Percentiles rank a stretch among this genome's conserved stretches.
These are phyloP conservation scores for Symphodus melops DNA, from an alignment of 2,113 vertebrate species.

Conservation along the genomic window DNA sequence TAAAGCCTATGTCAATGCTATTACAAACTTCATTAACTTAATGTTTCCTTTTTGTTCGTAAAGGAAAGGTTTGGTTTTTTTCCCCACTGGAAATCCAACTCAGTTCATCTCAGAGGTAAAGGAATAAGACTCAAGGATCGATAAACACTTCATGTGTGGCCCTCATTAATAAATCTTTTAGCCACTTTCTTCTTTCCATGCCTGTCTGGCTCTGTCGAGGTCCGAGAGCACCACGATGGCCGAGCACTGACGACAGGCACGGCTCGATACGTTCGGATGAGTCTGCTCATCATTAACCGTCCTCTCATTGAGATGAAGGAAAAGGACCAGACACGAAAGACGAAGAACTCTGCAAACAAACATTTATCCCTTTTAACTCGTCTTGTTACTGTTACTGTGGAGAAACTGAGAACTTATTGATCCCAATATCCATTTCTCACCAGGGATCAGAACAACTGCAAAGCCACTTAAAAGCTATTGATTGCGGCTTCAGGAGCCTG, in stretches of 20 bases:
- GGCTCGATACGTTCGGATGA: conserved; percentile 40
- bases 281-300: conserved; percentile 30
- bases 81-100: background rate
- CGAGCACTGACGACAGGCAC: background rate
- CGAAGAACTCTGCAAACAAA: background rate
- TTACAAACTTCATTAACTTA: too few species aligned
- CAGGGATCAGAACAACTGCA: conserved; percentile 71
- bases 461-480: conserved; percentile 79
- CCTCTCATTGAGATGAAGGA: background rate
- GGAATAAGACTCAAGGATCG: background rate
- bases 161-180: conserved; percentile 14
- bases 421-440: conserved; percentile 79
- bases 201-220: background rate
- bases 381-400: conserved; percentile 48
- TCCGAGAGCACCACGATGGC: conserved; percentile 20
- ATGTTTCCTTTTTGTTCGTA: too few species aligned
- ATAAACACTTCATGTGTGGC: conserved; percentile 3
- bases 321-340: conserved; percentile 4
- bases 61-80: background rate
- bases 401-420: conserved; percentile 75
- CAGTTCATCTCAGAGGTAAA: conserved; percentile 11
- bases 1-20: too few species aligned
- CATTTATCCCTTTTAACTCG: conserved; percentile 29
- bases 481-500: conserved; percentile 75
- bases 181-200: background rate